phyloP scores from a whole-genome alignment of 2,888 invertebrate species.

The Rhingia campestris region DNA sequence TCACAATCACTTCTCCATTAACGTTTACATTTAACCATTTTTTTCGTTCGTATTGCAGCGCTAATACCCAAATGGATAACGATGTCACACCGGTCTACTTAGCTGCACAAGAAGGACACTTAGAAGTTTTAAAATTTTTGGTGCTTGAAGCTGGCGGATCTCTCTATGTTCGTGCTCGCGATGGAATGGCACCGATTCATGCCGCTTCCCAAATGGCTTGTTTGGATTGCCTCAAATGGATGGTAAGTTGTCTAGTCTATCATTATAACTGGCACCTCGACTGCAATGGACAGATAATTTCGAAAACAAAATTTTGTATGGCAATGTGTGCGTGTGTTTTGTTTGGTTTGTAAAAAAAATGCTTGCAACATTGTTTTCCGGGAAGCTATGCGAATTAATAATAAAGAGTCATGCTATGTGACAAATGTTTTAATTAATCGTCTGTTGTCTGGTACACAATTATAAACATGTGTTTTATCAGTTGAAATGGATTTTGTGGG shows the following conservation, averaged over 20 bases:
- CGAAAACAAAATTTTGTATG: too few relatives aligned
- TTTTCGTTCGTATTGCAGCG: constrained; percentile 84
- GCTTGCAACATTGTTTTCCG: too few relatives aligned
- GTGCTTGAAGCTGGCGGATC: constrained; percentile 93
- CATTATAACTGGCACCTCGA: too few relatives aligned
- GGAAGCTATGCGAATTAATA: too few relatives aligned
- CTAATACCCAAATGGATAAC: constrained; percentile 95
- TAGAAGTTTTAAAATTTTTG: constrained; percentile 92
- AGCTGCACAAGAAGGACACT: constrained; percentile 94
- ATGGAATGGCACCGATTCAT: constrained; percentile 95
- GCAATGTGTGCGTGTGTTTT: too few relatives aligned
- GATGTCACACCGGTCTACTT: constrained; percentile 95
- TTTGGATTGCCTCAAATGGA: constrained; percentile 93
- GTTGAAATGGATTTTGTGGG: too few relatives aligned
- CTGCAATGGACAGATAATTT: too few relatives aligned
- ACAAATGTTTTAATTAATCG: too few relatives aligned
- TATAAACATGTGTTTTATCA: too few relatives aligned
- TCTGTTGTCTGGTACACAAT: too few relatives aligned
- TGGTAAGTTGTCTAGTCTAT: constrained; percentile 85
- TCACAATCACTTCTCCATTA: constrained; percentile 34
- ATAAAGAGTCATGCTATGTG: too few relatives aligned
- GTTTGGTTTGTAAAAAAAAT: too few relatives aligned
- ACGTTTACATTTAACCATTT: constrained; percentile 22
- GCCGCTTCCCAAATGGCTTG: constrained; percentile 96
- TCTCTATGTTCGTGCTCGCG: constrained; percentile 91